Evolutionary conservation across 2,888 invertebrate genomes (phyloP).

Genomic region (Philereme transversata): DNA sequence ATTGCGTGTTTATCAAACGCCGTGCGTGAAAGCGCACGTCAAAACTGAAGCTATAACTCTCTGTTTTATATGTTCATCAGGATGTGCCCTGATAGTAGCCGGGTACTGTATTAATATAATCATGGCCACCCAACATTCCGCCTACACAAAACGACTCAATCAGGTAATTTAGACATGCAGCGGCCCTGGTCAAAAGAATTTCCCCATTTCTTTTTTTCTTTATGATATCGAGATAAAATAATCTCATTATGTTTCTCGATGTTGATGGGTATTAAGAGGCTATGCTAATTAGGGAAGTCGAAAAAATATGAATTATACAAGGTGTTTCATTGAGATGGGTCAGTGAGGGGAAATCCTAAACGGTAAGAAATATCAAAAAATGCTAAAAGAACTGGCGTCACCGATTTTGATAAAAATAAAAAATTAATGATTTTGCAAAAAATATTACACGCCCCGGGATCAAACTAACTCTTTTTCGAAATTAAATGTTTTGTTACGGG

Average conservation of each 20-base stretch:
- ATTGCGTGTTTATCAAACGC: too few relatives aligned
- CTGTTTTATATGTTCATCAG: background rate
- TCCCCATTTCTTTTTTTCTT: slow-evolving; percentile 25
- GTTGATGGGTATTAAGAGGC: slow-evolving; percentile 16
- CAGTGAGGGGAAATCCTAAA: too few relatives aligned
- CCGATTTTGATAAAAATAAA: too few relatives aligned
- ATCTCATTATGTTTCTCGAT: slow-evolving; percentile 25
- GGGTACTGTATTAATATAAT: slow-evolving; percentile 3
- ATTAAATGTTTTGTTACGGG: too few relatives aligned
- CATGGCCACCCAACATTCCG: slow-evolving; percentile 23
- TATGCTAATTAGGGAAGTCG: slow-evolving; percentile 25
- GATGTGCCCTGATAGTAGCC: slow-evolving; percentile 9
- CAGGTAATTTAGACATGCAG: slow-evolving; percentile 32
- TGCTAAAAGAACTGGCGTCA: too few relatives aligned
- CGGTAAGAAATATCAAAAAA: too few relatives aligned
- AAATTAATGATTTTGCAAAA: too few relatives aligned
- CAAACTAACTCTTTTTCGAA: too few relatives aligned
- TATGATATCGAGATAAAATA: slow-evolving; percentile 26
- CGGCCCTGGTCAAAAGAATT: slow-evolving; percentile 24
- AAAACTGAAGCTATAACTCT: too few relatives aligned
- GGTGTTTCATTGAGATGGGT: background rate
- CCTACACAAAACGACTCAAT: slow-evolving; percentile 21
- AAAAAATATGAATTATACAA: slow-evolving; percentile 15
- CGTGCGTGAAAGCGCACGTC: too few relatives aligned
- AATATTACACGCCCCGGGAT: too few relatives aligned